phyloP scores from a whole-genome alignment of 1,140 invertebrate genomes.

The Lordiphosa mommai region DNA sequence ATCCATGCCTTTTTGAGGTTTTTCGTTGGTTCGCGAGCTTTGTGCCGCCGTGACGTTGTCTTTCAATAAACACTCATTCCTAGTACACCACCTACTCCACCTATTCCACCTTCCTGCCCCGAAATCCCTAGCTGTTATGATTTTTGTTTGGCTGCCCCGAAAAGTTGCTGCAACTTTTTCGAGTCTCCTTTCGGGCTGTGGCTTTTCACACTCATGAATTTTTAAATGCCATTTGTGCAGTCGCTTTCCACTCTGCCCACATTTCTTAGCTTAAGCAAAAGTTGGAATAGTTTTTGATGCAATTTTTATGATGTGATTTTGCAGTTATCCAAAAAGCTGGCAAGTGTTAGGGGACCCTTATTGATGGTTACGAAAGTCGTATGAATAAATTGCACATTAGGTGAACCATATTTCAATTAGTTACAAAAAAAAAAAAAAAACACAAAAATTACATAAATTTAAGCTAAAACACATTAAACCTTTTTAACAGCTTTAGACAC shows the following conservation, averaged over 20 bases:
- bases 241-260: constrained; percentile 4
- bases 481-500: too few relatives aligned
- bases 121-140: too few relatives aligned
- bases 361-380: not conserved
- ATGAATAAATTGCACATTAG: too few relatives aligned
- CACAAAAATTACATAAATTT: too few relatives aligned
- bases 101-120: too few relatives aligned
- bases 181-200: constrained; percentile 33
- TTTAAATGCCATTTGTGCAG: constrained; percentile 48
- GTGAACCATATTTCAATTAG: too few relatives aligned
- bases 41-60: constrained; percentile 38
- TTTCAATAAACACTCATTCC: constrained; percentile 53
- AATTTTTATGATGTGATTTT: constrained; percentile 54
- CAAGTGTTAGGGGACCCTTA: constrained; percentile 1
- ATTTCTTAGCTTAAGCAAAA: constrained; percentile 14
- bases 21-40: constrained; percentile 44
- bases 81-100: too few relatives aligned
- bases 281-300: constrained; percentile 49
- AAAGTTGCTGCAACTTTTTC: constrained; percentile 41
- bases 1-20: constrained; percentile 53
- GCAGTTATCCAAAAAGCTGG: not conserved
- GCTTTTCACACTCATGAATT: constrained; percentile 55
- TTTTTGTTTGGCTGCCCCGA: constrained; percentile 50
- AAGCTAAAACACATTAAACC: too few relatives aligned
- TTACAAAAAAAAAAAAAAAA: too few relatives aligned